Conservation (phyloP, 2,888 invertebrate species). For the Cepaea hortensis region DNA sequence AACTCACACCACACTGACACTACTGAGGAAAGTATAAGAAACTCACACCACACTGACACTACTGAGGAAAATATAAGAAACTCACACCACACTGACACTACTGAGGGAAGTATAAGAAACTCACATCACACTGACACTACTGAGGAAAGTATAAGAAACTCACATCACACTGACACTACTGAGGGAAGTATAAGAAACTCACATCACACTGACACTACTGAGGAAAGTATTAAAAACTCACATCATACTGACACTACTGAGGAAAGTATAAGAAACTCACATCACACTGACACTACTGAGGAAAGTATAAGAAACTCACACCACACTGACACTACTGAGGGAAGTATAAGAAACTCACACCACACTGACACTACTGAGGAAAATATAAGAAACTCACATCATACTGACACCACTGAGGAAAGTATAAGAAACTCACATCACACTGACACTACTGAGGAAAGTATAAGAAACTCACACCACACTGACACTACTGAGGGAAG, state of each 20-base stretch:
- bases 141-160: not conserved
- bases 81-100: not conserved
- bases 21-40: not conserved
- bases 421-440: too few species aligned
- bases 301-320: not conserved
- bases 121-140: not conserved
- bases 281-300: not conserved
- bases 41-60: too few species aligned
- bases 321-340: not conserved
- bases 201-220: too few species aligned
- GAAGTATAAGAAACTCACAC: too few species aligned
- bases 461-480: not conserved
- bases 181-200: too few species aligned
- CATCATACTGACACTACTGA: not conserved
- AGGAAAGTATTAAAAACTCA: slow-evolving; percentile 3
- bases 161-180: not conserved
- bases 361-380: too few species aligned
- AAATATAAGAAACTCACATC: not conserved
- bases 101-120: not conserved
- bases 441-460: not conserved
- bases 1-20: not conserved
- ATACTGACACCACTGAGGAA: not conserved
- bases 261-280: too few species aligned
- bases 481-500: not conserved
- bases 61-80: slow-evolving; percentile 54